A percentile compares a stretch with the other conserved stretches of the same genome.
Conservation (phyloP, 2,888 invertebrate species). For the Stenoptilia bipunctidactyla region DNA sequence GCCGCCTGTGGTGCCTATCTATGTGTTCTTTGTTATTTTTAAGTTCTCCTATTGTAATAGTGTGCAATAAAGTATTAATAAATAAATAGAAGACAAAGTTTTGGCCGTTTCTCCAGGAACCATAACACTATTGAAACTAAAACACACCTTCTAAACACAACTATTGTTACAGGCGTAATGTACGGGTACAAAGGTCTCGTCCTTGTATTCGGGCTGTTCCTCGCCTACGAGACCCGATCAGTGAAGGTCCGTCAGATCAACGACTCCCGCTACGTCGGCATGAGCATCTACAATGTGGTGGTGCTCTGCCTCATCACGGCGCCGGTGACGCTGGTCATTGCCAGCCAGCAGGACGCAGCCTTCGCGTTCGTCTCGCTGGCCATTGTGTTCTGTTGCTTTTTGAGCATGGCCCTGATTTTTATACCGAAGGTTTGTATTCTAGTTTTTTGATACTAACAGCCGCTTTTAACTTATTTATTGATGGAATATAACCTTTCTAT, state of each 20-base stretch:
- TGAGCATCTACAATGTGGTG: slow-evolving; percentile 99
- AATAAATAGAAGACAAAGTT: no score
- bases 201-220: slow-evolving; percentile 95
- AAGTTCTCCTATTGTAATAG: no score
- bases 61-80: no score
- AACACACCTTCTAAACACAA: no score
- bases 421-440: slow-evolving; percentile 86
- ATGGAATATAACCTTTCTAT: no score
- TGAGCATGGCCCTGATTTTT: slow-evolving; percentile 98
- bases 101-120: no score
- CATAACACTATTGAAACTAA: no score
- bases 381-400: slow-evolving; percentile 97
- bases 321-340: slow-evolving; percentile 97
- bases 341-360: slow-evolving; percentile 97
- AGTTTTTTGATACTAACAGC: no score
- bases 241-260: slow-evolving; percentile 98
- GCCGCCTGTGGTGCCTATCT: no score
- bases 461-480: no score
- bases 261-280: slow-evolving; percentile 97
- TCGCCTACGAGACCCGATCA: slow-evolving; percentile 98
- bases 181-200: slow-evolving; percentile 98
- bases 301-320: slow-evolving; percentile 97
- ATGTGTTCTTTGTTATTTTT: no score
- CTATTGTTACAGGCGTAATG: slow-evolving; percentile 84
- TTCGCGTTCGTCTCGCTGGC: slow-evolving; percentile 97